These are phyloP conservation scores for Dendroctonus ponderosae DNA, from an alignment of 1,140 invertebrate genomes.

Conservation along the genomic window DNA sequence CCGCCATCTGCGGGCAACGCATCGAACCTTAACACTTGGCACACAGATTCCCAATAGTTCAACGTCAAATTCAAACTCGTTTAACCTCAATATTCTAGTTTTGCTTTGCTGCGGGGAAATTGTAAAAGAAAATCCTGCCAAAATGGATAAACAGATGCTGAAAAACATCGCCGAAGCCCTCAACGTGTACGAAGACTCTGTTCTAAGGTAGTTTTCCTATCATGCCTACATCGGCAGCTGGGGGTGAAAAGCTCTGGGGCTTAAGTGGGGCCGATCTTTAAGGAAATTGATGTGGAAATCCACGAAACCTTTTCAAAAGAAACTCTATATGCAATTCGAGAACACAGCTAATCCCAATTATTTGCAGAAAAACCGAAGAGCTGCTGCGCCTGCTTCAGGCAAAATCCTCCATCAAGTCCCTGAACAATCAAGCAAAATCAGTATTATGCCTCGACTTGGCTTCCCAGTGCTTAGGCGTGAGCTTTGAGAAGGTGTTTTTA, in stretches of 20 bases:
- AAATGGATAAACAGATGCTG: conserved; percentile 28
- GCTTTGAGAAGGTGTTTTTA: conserved; percentile 43
- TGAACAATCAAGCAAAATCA: conserved; percentile 42
- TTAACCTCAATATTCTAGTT: no score
- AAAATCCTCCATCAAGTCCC: conserved; percentile 38
- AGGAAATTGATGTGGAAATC: background rate
- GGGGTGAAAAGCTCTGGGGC: background rate
- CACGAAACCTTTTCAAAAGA: conserved; percentile 1
- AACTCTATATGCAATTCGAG: background rate
- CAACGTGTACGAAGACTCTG: conserved; percentile 32
- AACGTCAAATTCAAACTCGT: no score
- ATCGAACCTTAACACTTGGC: no score
- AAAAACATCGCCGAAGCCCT: conserved; percentile 33
- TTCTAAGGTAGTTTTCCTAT: no score
- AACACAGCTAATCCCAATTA: conserved; percentile 1
- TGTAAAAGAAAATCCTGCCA: background rate
- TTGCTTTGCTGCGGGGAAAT: no score
- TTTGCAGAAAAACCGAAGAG: conserved; percentile 46
- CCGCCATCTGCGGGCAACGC: no score
- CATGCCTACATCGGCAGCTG: no score
- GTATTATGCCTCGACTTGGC: conserved; percentile 47
- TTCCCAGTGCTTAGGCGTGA: conserved; percentile 28
- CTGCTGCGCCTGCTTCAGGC: conserved; percentile 41
- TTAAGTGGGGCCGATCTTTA: background rate
- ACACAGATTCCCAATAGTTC: no score